Evolutionary conservation across 2,113 vertebrate genomes (phyloP).

Genomic region (Hippocampus abdominalis): DNA sequence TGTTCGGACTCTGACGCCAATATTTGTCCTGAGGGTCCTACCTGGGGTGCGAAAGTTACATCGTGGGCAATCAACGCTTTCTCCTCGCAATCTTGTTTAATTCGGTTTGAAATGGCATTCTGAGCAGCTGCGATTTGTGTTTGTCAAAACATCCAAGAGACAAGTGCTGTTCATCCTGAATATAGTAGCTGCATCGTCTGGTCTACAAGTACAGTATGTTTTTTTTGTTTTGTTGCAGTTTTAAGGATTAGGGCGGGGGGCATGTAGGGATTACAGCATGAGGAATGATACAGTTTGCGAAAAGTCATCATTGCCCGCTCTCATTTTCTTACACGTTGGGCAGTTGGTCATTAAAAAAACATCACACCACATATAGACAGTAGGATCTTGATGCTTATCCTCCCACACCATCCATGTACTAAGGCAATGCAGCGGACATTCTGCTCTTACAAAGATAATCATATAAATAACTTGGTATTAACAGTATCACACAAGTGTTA

Average conservation of each 20-base stretch:
- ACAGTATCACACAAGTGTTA: not conserved
- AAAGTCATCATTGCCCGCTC: not conserved
- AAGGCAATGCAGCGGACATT: not conserved
- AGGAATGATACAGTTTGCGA: not conserved
- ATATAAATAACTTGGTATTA: not conserved
- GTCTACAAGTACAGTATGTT: not conserved
- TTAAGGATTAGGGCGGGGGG: no score
- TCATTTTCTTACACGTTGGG: not conserved
- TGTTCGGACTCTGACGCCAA: not conserved
- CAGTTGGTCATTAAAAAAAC: not conserved
- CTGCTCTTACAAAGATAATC: not conserved
- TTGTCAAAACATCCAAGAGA: constrained; percentile 1
- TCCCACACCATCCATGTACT: not conserved
- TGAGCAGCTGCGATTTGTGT: constrained; percentile 9
- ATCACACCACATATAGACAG: not conserved
- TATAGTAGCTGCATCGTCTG: not conserved
- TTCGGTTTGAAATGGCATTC: not conserved
- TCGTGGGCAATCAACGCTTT: constrained; percentile 6
- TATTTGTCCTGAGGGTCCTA: constrained; percentile 9
- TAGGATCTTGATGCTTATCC: no score
- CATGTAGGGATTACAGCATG: not conserved
- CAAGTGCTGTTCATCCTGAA: not conserved
- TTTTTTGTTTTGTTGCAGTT: not conserved
- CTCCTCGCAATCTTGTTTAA: not conserved
- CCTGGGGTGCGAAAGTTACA: constrained; percentile 28